These are phyloP conservation scores for Verasper variegatus DNA, from an alignment of 2,113 vertebrate genomes.

Conservation along the genomic window DNA sequence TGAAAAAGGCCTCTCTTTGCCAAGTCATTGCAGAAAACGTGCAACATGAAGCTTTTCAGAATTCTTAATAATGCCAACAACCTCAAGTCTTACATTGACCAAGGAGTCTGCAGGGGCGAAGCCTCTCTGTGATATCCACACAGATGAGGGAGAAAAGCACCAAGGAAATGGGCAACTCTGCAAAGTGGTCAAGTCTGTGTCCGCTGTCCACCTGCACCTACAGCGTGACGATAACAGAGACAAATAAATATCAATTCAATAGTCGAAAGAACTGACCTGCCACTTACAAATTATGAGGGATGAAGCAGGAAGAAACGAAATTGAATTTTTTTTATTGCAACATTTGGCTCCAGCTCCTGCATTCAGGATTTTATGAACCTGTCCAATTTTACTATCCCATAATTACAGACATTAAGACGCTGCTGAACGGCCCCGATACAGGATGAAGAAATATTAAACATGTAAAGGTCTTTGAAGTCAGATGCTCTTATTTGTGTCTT, in stretches of 20 bases:
- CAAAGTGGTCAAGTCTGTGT: slow-evolving; percentile 57
- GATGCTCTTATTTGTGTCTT: neutral
- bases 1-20: no score
- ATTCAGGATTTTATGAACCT: slow-evolving; percentile 44
- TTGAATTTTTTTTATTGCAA: slow-evolving; percentile 2
- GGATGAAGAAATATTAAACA: slow-evolving; percentile 17
- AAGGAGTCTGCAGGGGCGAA: slow-evolving; percentile 79
- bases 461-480: slow-evolving; percentile 7
- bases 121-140: slow-evolving; percentile 84
- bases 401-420: slow-evolving; percentile 22
- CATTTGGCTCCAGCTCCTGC: slow-evolving; percentile 12
- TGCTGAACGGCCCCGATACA: slow-evolving; percentile 5
- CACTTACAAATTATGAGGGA: slow-evolving; percentile 12
- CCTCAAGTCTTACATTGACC: slow-evolving; percentile 69
- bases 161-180: slow-evolving; percentile 84
- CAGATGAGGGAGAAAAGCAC: slow-evolving; percentile 83
- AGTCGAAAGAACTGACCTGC: neutral
- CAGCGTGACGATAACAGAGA: neutral
- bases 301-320: slow-evolving; percentile 12
- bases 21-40: no score
- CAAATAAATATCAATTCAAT: neutral
- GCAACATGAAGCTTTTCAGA: no score
- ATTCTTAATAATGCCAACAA: neutral
- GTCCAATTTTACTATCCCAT: slow-evolving; percentile 30
- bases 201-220: slow-evolving; percentile 77